These are phyloP conservation scores for Drosophila parthenogenetica DNA, from an alignment of 2,888 invertebrate species.

Conservation along the genomic window DNA sequence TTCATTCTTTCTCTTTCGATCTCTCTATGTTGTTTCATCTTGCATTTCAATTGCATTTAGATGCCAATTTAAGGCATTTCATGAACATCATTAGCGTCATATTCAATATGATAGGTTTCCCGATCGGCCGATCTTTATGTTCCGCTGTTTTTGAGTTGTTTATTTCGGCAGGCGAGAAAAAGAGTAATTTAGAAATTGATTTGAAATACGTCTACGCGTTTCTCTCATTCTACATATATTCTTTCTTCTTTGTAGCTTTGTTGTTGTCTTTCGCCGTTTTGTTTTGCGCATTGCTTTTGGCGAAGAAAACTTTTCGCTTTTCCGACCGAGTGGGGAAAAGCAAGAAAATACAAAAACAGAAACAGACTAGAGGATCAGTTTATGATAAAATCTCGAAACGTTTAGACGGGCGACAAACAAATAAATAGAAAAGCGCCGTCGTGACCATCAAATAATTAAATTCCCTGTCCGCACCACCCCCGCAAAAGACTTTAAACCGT, in stretches of 20 bases:
- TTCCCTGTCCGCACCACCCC: not conserved
- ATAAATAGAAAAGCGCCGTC: slow-evolving; percentile 36
- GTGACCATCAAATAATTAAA: slow-evolving; percentile 21
- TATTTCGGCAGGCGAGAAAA: slow-evolving; percentile 27
- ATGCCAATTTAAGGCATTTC: slow-evolving; percentile 61
- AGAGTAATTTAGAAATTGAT: slow-evolving; percentile 47
- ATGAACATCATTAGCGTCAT: slow-evolving; percentile 69
- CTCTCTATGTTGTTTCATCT: not conserved
- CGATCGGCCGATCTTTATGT: slow-evolving; percentile 32
- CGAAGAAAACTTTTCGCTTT: slow-evolving; percentile 61
- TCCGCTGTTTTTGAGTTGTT: slow-evolving; percentile 38
- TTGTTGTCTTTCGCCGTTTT: slow-evolving; percentile 54
- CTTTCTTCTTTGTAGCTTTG: slow-evolving; percentile 20
- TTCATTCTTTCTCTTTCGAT: not conserved
- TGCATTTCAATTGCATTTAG: slow-evolving; percentile 35
- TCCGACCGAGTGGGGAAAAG: slow-evolving; percentile 32
- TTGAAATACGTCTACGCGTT: slow-evolving; percentile 31
- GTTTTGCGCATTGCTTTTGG: slow-evolving; percentile 48
- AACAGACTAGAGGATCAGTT: slow-evolving; percentile 78
- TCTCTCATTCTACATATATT: slow-evolving; percentile 28
- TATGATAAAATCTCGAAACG: slow-evolving; percentile 83
- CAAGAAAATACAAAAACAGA: slow-evolving; percentile 56
- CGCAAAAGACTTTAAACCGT: not conserved
- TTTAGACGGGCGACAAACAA: slow-evolving; percentile 74
- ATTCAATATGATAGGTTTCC: slow-evolving; percentile 46